Evolutionary conservation across 1,140 invertebrate species (phyloP), one percentile per base, ranked within the genome.

Genomic region (Drosophila auraria): DNA sequence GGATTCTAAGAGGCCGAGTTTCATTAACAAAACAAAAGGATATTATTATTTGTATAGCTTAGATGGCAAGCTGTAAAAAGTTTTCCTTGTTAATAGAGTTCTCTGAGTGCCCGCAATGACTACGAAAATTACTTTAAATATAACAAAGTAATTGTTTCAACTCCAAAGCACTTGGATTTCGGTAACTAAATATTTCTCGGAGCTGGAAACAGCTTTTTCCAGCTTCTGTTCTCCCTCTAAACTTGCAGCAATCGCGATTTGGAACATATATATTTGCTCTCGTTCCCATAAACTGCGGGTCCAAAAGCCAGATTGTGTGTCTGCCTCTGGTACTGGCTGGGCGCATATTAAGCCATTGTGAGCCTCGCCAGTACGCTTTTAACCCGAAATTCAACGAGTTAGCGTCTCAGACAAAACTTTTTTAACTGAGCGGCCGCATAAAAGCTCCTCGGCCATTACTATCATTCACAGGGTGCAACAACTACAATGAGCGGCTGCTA

Each of bases 331-430:
- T 23, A 38, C 51, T 59, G 63, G 30, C 12, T 59, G 33, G 25
- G 77, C 51, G 79, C 58, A 87, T 83, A 82, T 87, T 87, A 87
- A 87, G 83, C 79, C 62, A 79, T 87, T 79, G 70, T 79, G 75
- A 66, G 77, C 51, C 79, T 61, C 47, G 80, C 69, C 80, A 87
- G 79, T 62, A 79, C 58, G 83, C 83, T 84, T 84, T 84, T 82
- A 84, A 82, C 82, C 82, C 79, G 54, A 86, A 86, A 86, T 61
- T 87, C 74, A 79, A 87, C 79, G 79, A 65, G 64, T 72, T 60
- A 69, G 68, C 83, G 80, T 87, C 83, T 87, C 80, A 87, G 83
- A 87, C 79, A 82, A 76, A 87, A 87, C 83, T 87, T 87, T 75
- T 73, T 87, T 80, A 87, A 66, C 79, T 87, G 58, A 50, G 83